These are phyloP conservation scores for Morus bassanus DNA, from an alignment of 2,797 vertebrate genomes.

Conservation along the genomic window DNA sequence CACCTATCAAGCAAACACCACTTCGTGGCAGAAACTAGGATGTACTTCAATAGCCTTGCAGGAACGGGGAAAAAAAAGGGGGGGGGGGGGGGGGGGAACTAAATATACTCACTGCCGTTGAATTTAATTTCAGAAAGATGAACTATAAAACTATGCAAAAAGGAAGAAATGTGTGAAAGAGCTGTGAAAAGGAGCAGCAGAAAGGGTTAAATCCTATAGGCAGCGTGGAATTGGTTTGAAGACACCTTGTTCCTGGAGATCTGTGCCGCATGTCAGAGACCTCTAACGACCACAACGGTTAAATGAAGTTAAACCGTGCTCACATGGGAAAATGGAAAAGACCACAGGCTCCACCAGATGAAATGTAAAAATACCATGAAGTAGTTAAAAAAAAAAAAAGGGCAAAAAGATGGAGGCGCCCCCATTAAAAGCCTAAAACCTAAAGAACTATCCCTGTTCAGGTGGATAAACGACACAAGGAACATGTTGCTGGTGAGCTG, in stretches of 20 bases:
- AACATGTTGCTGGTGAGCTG: neutral
- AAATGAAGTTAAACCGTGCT: neutral
- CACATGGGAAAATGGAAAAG: neutral
- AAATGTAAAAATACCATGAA: neutral
- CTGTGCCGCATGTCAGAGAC: rapidly evolving
- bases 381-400: neutral
- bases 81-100: no score
- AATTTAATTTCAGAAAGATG: neutral
- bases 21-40: neutral
- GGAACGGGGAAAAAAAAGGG: neutral
- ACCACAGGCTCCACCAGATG: neutral
- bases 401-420: neutral
- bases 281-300: no score
- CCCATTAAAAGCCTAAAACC: neutral
- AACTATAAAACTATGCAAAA: neutral
- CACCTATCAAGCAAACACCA: neutral
- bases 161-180: neutral
- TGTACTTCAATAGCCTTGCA: neutral
- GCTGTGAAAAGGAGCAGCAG: neutral
- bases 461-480: rapidly evolving
- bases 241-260: no score
- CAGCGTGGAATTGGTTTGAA: neutral
- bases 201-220: neutral
- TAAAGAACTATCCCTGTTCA: neutral
- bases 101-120: neutral